These are phyloP conservation scores for Oxygymnocypris stewartii DNA, from an alignment of 2,113 vertebrate genomes.

Conservation along the genomic window DNA sequence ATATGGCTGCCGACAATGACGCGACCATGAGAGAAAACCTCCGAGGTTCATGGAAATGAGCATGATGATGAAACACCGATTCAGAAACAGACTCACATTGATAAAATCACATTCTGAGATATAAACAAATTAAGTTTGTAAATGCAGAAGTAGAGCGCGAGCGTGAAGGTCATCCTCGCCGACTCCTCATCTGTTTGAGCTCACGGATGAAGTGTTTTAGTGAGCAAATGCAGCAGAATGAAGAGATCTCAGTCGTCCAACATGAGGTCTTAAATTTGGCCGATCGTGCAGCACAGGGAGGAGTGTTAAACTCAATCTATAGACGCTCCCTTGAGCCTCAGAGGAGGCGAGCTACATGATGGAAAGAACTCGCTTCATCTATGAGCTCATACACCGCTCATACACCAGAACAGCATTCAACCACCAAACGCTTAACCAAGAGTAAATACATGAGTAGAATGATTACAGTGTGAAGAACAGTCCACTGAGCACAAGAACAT, in stretches of 20 bases:
- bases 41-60: background rate
- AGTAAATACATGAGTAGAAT: background rate
- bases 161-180: background rate
- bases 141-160: background rate
- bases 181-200: background rate
- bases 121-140: background rate
- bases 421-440: constrained; percentile 6
- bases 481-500: background rate
- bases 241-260: background rate
- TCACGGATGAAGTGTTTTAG: background rate
- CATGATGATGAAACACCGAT: background rate
- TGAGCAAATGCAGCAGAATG: background rate
- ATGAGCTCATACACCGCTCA: background rate
- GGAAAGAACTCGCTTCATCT: too few relatives aligned
- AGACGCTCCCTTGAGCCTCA: constrained; percentile 3
- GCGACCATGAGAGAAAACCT: background rate
- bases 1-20: too few relatives aligned
- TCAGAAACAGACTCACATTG: background rate
- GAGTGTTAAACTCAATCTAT: background rate
- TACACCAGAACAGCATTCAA: background rate
- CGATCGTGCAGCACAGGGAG: too few relatives aligned
- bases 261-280: background rate
- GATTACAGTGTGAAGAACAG: background rate
- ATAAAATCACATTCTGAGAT: background rate
- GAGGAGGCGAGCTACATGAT: background rate